A percentile compares a stretch with the other conserved stretches of the same genome.
phyloP scores from a whole-genome alignment of 1,140 invertebrate genomes.

The Tetranychus cinnabarinus region DNA sequence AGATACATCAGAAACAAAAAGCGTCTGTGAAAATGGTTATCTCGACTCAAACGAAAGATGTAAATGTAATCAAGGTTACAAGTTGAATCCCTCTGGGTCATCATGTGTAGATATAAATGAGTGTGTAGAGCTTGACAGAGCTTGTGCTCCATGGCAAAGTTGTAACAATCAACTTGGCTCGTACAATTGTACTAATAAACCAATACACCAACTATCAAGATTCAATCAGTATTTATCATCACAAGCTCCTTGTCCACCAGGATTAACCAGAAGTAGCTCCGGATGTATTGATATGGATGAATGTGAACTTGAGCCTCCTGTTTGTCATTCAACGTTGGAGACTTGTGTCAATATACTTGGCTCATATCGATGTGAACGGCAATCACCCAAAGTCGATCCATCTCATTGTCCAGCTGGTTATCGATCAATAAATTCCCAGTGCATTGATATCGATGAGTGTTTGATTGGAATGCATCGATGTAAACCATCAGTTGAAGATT shows the following conservation, averaged over 20 bases:
- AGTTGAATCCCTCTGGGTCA: constrained; percentile 58
- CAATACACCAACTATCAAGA: no score
- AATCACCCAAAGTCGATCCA: no score
- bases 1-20: no score
- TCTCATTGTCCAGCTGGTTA: no score
- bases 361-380: background rate
- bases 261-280: background rate
- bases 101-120: constrained; percentile 60
- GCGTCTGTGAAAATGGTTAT: no score
- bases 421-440: background rate
- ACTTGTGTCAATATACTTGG: background rate
- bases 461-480: background rate
- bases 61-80: constrained; percentile 87
- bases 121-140: constrained; percentile 51
- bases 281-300: constrained; percentile 31
- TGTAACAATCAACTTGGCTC: constrained; percentile 66
- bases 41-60: constrained; percentile 24
- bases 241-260: constrained; percentile 26
- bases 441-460: background rate
- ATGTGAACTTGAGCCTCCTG: constrained; percentile 17
- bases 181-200: constrained; percentile 38
- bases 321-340: background rate
- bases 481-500: no score
- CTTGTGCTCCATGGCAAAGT: constrained; percentile 48
- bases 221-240: constrained; percentile 59